Evolutionary conservation across 2,888 invertebrate genomes (phyloP), one percentile per base, ranked within the genome.

Genomic region (Chouioia cunea): DNA sequence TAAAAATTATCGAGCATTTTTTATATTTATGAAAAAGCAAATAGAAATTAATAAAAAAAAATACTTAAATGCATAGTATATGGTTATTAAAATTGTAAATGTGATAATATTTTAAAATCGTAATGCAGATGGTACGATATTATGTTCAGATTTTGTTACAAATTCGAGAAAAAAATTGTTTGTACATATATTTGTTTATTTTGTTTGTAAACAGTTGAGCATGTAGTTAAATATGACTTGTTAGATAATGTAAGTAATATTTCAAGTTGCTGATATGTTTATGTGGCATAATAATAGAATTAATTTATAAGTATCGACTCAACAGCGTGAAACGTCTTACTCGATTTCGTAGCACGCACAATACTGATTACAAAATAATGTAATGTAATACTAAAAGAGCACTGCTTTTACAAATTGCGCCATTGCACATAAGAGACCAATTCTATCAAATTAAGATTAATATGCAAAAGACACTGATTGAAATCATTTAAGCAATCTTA

Each of bases 291-390:
- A 60, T 60, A 43, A 60, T 53, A n/a, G 20, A 68, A 69, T 6
- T 27, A 27, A 65, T 72, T 72, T 68, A 69, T 65, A 65, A 69
- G 65, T 69, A 65, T 68, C 27, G 63, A 65, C 20, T 69, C 52
- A 27, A 50, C 36, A 73, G 23, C 62, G 62, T 65, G 58, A 62
- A 56, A 65, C 57, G 63, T 69, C 57, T 58, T 65, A 18, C 60
- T 70, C 59, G 36, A 73, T 71, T 73, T 70, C 63, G 70, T 71
- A 74, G 74, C 73, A 74, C 73, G 74, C 74, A 75, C 73, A 71
- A 74, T 65, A 70, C 69, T 46, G 70, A 70, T 62, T 53, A 73
- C 62, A 57, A 67, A 36, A 52, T 59, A 58, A 58, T 18, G 15
- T 27, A 16, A 15, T 15, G 6, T 20, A 54, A 54, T n/a, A 54